Percentiles rank a stretch among this genome's conserved stretches.
Evolutionary conservation across 92 coral and sea anemone species (phyloP).

Genomic region (Paramuricea clavata): DNA sequence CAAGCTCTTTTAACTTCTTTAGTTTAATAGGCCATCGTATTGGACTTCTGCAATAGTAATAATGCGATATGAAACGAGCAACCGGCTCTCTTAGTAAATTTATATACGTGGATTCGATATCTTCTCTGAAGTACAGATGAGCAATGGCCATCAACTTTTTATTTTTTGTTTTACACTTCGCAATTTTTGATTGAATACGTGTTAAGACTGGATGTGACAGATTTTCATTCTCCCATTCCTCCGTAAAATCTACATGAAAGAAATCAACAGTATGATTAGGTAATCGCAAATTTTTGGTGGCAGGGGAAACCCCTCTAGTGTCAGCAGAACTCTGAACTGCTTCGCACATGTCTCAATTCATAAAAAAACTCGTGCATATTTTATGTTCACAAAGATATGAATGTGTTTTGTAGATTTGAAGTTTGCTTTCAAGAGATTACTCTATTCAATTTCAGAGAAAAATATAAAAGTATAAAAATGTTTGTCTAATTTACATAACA

Average conservation of each 20-base stretch:
- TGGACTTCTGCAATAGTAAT: conserved; percentile 76
- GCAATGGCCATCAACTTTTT: conserved; percentile 83
- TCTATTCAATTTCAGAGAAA: too few species aligned
- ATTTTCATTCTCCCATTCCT: conserved; percentile 87
- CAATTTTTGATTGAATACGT: conserved; percentile 75
- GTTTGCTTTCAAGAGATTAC: too few species aligned
- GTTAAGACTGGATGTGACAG: conserved; percentile 73
- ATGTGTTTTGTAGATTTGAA: too few species aligned
- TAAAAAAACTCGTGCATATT: too few species aligned
- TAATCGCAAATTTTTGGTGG: too few species aligned
- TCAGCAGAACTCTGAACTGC: too few species aligned
- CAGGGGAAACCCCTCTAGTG: too few species aligned
- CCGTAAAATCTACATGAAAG: conserved; percentile 74
- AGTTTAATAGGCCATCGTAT: conserved; percentile 68
- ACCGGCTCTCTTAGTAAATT: conserved; percentile 93
- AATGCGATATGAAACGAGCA: conserved; percentile 87
- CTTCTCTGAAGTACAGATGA: conserved; percentile 86
- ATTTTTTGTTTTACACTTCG: conserved; percentile 26
- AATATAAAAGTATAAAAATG: too few species aligned
- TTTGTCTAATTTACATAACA: too few species aligned
- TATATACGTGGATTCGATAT: conserved; percentile 80
- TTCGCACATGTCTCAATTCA: too few species aligned
- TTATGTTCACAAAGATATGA: too few species aligned
- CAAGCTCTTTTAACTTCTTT: conserved; percentile 69
- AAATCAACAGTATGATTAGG: not conserved